Evolutionary conservation across 2,888 invertebrate genomes (phyloP), one percentile per base, ranked within the genome.

Genomic region (Campoplex capitator): DNA sequence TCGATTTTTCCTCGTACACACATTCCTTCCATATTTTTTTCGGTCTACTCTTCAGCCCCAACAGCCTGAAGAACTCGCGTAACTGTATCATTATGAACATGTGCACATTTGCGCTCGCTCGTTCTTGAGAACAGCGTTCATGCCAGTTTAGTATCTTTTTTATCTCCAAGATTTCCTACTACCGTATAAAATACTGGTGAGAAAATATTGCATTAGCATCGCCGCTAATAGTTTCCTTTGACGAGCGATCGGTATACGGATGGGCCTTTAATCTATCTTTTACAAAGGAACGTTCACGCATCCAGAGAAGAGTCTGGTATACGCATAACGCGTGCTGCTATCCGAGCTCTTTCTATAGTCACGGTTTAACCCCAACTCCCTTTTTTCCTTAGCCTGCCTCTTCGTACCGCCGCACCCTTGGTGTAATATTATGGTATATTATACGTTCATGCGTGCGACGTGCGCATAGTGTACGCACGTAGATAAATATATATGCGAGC

Each of bases 181-280:
- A 42, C 16, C 32, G 38, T 58, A 51, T 67, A 67, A 67, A 67
- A 48, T 35, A 62, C 82, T 56, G 23, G 85, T 81, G 89, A 90
- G 90, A 91, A 90, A 92, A 91, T 92, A 91, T 92, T 91, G 90
- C 89, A 92, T 92, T 92, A 91, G 90, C 89, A 88, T 90, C 90
- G 88, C 88, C 90, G 90, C 89, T 93, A 92, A 92, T 92, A 92
- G 92, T 92, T 91, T 91, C 91, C 92, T 92, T 92, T 92, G 91
- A 92, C 92, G 91, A 90, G 80, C 91, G 92, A 92, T 92, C 92
- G 91, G 90, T 58, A 71, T 35, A 71, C 32, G 77, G 68, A 88
- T 74, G 86, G 86, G 89, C 89, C 91, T 92, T 91, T 92, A 91
- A 91, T 91, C 89, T 91, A 90, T 86, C 88, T 86, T 86, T 78